Evolutionary conservation across 2,113 vertebrate species (phyloP), one percentile per base, ranked within the genome.

Genomic region (Neogobius melanostomus): DNA sequence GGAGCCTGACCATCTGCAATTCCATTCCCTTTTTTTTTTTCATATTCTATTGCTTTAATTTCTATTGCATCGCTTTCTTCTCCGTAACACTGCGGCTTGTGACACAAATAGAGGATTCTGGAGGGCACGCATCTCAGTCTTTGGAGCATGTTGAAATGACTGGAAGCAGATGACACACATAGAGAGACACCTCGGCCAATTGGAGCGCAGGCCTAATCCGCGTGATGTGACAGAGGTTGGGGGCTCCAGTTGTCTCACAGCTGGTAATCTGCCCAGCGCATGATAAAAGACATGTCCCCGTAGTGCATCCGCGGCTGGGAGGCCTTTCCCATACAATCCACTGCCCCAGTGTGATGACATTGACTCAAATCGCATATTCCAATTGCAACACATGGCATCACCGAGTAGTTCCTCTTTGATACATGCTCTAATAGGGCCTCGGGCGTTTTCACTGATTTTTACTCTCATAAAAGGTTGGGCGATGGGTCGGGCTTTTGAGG

Each of bases 221-320:
- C 1, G 10, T 47, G 68, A 66, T 52, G 77, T 69, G 77, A 80
- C 69, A 64, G 72, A 74, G 78, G 78, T 77, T 80, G 43, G 61
- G 72, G 43, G 7, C 52, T 44, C 60, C 77, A 43, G 75, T 75
- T 86, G 75, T 83, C 81, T 66, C 74, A 72, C 80, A 72, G 80
- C 74, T 83, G 74, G 56, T 84, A 77, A 85, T 81, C 77, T 66
- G 71, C 79, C 76, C 77, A 64, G 71, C n/a, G 9, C 66, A 42
- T 47, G 72, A 83, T 82, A 52, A 86, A 77, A 82, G 61, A 64
- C 43, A 78, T 66, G 72, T 77, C 70, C 71, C 72, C 56, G 9
- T 8, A 63, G 61, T 16, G 70, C 69, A 60, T 9, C 69, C 78
- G 76, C 62, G 28, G 28, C 9, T 75, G 52, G 48, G 48, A 70